Conservation (phyloP, 1,140 invertebrate genomes). For the Bombus superbus region DNA sequence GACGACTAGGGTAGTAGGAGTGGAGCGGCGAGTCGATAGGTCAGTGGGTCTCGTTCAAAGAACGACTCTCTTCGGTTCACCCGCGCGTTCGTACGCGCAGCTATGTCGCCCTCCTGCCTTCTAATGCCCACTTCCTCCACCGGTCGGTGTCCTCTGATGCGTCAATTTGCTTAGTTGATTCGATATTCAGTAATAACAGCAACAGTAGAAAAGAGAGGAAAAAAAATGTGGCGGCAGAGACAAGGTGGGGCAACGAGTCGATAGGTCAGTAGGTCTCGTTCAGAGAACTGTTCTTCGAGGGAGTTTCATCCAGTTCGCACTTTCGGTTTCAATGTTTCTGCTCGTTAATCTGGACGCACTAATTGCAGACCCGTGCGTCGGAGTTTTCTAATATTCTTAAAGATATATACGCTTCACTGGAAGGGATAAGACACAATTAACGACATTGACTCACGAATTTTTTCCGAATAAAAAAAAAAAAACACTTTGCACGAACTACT, state of each 20-base stretch:
- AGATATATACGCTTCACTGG: background rate
- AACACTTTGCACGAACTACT: conserved; percentile 1
- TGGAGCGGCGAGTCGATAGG: conserved; percentile 80
- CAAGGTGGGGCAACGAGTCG: conserved; percentile 61
- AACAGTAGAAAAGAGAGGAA: background rate
- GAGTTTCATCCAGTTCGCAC: conserved; percentile 45
- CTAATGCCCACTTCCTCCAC: conserved; percentile 22
- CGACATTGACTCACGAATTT: background rate
- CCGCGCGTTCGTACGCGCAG: conserved; percentile 62
- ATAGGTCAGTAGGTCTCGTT: conserved; percentile 79
- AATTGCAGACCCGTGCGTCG: background rate
- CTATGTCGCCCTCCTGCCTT: conserved; percentile 24
- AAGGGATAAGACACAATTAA: background rate
- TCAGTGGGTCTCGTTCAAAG: conserved; percentile 80
- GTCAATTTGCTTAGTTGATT: conserved; percentile 8
- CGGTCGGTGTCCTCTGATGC: conserved; percentile 52
- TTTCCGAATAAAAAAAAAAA: background rate
- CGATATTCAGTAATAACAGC: background rate
- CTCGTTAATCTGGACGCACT: conserved; percentile 23
- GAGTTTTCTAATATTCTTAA: background rate
- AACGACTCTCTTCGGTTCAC: conserved; percentile 67
- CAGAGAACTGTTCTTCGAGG: conserved; percentile 49
- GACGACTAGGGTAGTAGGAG: conserved; percentile 27
- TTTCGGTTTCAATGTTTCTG: conserved; percentile 57
- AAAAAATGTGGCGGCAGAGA: background rate